Evolutionary conservation across 2,113 vertebrate genomes (phyloP), one percentile per base, ranked within the genome.

Genomic region (Ammodytes marinus): DNA sequence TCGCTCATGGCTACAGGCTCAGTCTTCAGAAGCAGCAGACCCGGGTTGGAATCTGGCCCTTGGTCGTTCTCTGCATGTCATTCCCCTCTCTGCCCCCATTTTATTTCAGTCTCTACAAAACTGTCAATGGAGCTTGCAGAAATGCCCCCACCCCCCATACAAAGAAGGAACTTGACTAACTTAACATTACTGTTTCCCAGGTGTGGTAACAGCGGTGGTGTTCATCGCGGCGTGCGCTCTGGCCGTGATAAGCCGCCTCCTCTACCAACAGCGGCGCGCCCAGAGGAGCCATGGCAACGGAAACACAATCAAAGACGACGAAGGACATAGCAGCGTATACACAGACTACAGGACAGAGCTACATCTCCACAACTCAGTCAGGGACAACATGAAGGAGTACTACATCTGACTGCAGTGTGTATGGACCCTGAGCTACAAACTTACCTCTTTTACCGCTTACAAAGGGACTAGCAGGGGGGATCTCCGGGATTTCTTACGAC

Each of bases 361-460:
- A 92, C 97, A 98, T 93, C 96, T 98, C 79, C 97, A 98, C 92
- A 96, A 95, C 89, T 89, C 97, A 80, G 95, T 97, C 90, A 96
- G 95, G 91, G 97, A 98, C 89, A 97, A 95, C 93, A 97, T 97
- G 93, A 95, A 97, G 87, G 98, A 99, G 82, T 99, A 98, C 92
- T 99, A 99, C 95, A 99, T 99, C 94, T 99, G 95, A 98, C 57
- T 2, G 0, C 81, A 59, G 45, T 3, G 66, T 35, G 70, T 57
- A 15, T n/a, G 75, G 71, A 60, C 85, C 78, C 69, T 19, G 39
- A 53, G 65, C 77, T 64, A 39, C 77, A 70, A 77, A 84, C 74
- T 49, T 82, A 88, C 83, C 84, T 91, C 82, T 80, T 53, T 59
- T n/a, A n/a, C n/a, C n/a, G n/a, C 53, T 54, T 37, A 42, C 43